These are phyloP conservation scores for Galagoides demidoff DNA, from an alignment of 2,797 vertebrate genomes.

Conservation along the genomic window DNA sequence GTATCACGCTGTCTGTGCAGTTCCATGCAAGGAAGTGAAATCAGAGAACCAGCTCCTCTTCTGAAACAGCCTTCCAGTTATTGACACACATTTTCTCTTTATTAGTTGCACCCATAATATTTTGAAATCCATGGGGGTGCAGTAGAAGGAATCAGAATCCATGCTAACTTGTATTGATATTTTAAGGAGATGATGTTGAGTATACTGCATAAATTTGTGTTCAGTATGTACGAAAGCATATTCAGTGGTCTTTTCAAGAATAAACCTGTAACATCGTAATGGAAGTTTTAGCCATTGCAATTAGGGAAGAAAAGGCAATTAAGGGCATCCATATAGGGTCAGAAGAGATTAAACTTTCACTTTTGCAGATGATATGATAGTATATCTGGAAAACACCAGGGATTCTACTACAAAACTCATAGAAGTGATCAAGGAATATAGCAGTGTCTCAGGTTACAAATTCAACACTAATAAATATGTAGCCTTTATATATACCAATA, in stretches of 20 bases:
- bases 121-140: constrained; percentile 74
- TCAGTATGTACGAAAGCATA: constrained; percentile 55
- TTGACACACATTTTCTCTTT: constrained; percentile 70
- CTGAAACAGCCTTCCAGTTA: constrained; percentile 80
- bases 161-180: constrained; percentile 70
- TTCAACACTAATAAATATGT: too few relatives aligned
- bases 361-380: too few relatives aligned
- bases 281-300: too few relatives aligned
- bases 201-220: constrained; percentile 60
- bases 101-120: constrained; percentile 55
- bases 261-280: too few relatives aligned
- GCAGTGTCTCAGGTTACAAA: too few relatives aligned
- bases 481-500: too few relatives aligned
- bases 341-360: too few relatives aligned
- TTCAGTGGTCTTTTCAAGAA: constrained; percentile 58
- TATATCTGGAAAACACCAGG: too few relatives aligned
- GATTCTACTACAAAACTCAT: too few relatives aligned
- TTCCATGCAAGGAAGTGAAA: constrained; percentile 80
- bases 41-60: constrained; percentile 84
- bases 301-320: too few relatives aligned
- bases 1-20: constrained; percentile 85
- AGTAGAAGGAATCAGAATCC: constrained; percentile 76
- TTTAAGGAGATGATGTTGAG: constrained; percentile 65
- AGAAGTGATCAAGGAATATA: too few relatives aligned
- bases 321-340: too few relatives aligned